phyloP scores from a whole-genome alignment of 2,888 invertebrate genomes.

The Hartigia nigra region DNA sequence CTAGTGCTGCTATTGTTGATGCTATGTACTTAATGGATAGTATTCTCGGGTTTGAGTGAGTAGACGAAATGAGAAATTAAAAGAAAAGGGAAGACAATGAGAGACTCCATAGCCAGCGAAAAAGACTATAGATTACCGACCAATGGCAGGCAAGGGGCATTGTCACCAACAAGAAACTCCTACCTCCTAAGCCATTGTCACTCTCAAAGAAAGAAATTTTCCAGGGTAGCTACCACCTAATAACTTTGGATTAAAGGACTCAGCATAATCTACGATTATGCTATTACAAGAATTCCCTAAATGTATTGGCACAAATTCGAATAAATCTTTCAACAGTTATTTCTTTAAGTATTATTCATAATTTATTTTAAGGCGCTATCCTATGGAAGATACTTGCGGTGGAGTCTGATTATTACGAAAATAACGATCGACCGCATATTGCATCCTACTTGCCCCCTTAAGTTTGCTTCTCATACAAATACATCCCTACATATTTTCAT shows the following conservation, averaged over 20 bases:
- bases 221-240: constrained; percentile 39
- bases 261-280: constrained; percentile 25
- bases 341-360: too few relatives aligned
- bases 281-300: background rate
- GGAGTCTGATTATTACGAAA: too few relatives aligned
- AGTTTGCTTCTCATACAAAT: too few relatives aligned
- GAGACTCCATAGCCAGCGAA: constrained; percentile 3
- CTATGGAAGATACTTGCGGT: too few relatives aligned
- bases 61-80: constrained; percentile 44
- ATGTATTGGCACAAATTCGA: too few relatives aligned
- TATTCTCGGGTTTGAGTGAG: constrained; percentile 19
- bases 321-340: too few relatives aligned
- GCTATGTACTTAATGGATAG: background rate
- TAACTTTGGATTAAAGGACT: constrained; percentile 33
- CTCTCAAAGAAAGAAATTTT: constrained; percentile 43
- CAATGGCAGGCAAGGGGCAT: constrained; percentile 1
- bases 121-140: background rate
- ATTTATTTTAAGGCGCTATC: too few relatives aligned
- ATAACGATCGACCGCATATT: too few relatives aligned
- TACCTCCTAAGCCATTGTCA: constrained; percentile 38
- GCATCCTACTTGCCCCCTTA: too few relatives aligned
- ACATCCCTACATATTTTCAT: too few relatives aligned
- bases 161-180: constrained; percentile 24
- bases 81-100: constrained; percentile 33
- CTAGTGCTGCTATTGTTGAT: too few relatives aligned